Conservation (phyloP, 2,113 vertebrate genomes). For the Percina caprodes region DNA sequence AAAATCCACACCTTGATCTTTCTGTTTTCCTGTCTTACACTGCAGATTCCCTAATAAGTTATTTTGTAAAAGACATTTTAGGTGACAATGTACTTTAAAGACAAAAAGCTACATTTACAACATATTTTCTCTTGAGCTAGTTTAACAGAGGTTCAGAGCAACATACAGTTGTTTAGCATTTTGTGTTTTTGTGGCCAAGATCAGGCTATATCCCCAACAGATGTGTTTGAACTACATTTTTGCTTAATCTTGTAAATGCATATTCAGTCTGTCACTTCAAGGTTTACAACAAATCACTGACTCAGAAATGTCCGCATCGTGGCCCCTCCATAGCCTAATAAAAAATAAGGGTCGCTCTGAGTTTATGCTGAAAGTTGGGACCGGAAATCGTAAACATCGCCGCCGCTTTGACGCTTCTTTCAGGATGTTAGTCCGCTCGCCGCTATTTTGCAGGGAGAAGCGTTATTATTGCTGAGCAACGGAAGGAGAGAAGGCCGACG, state of each 20-base stretch:
- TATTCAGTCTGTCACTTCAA: background rate
- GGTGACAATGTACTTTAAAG: background rate
- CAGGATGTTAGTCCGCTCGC: constrained; percentile 21
- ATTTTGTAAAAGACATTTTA: background rate
- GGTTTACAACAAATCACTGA: background rate
- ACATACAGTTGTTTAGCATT: background rate
- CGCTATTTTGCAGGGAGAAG: constrained; percentile 48
- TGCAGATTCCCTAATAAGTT: background rate
- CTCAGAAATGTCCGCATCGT: background rate
- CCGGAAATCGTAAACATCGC: background rate
- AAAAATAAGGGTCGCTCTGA: too few relatives aligned
- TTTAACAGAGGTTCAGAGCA: background rate
- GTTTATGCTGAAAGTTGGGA: constrained; percentile 52
- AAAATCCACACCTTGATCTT: background rate
- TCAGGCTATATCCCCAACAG: background rate
- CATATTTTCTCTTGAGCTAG: background rate
- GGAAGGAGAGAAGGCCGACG: constrained; percentile 64
- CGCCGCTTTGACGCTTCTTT: background rate
- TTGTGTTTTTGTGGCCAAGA: background rate
- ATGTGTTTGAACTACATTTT: constrained; percentile 1
- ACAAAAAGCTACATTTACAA: background rate
- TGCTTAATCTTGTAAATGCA: background rate
- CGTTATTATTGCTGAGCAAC: constrained; percentile 70
- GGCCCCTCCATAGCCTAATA: too few relatives aligned
- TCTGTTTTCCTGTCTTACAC: background rate